These are phyloP conservation scores for Xiphydria camelus DNA, from an alignment of 2,888 invertebrate genomes.

Conservation along the genomic window DNA sequence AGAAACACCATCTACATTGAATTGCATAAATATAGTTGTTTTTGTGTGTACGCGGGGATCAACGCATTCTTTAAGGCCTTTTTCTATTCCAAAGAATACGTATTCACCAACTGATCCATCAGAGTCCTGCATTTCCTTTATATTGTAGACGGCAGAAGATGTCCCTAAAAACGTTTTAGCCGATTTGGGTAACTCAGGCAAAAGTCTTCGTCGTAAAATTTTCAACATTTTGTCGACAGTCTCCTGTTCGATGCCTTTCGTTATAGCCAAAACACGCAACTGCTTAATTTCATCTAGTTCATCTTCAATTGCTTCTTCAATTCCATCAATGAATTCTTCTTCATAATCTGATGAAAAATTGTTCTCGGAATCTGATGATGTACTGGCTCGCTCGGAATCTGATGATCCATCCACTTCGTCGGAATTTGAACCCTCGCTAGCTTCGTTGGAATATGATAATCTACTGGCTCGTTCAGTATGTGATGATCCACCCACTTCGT, in stretches of 20 bases:
- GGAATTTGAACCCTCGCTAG: too few relatives aligned
- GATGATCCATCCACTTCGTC: too few relatives aligned
- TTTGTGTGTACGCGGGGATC: neutral
- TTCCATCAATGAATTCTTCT: too few relatives aligned
- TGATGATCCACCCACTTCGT: too few relatives aligned
- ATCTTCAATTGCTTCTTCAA: too few relatives aligned
- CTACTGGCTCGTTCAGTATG: too few relatives aligned
- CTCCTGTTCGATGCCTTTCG: conserved; percentile 2
- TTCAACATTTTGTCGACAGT: conserved; percentile 3
- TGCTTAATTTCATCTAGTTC: neutral
- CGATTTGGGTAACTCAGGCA: conserved; percentile 8
- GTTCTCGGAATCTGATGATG: too few relatives aligned
- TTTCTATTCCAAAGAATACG: conserved; percentile 7
- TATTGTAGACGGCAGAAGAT: conserved; percentile 1
- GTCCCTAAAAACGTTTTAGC: conserved; percentile 10
- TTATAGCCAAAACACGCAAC: conserved; percentile 9
- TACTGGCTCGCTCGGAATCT: too few relatives aligned
- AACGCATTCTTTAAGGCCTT: neutral
- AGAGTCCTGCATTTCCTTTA: conserved; percentile 6
- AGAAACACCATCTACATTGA: conserved; percentile 6
- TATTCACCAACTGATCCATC: conserved; percentile 3
- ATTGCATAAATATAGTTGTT: neutral
- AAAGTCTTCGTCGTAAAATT: conserved; percentile 8
- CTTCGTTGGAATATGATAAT: too few relatives aligned
- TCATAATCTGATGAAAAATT: too few relatives aligned